phyloP scores from a whole-genome alignment of 2,113 vertebrate species.

The Oryzias woworae region DNA sequence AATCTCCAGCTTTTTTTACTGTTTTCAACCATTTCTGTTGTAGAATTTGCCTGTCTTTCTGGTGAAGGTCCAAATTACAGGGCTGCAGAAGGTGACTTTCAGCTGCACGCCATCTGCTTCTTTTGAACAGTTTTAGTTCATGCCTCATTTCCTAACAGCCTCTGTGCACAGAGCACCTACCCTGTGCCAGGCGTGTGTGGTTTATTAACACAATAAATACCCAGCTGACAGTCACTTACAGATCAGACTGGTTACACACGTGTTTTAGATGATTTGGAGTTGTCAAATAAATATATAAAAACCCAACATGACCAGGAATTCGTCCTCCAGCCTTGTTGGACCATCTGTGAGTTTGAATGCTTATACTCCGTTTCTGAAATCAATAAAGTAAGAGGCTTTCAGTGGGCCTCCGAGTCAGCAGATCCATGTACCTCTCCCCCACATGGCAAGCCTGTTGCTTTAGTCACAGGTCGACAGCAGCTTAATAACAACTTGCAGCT shows the following conservation, averaged over 20 bases:
- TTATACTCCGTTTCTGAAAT: constrained; percentile 48
- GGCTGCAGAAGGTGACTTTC: constrained; percentile 33
- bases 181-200: constrained; percentile 49
- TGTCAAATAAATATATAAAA: background rate
- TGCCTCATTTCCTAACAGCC: constrained; percentile 56
- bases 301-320: background rate
- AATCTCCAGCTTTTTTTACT: background rate
- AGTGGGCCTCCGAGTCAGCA: constrained; percentile 26
- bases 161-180: constrained; percentile 29
- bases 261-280: constrained; percentile 37
- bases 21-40: constrained; percentile 15
- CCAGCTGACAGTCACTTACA: constrained; percentile 22
- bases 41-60: constrained; percentile 16
- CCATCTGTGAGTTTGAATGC: constrained; percentile 18
- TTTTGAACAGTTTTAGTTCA: constrained; percentile 49
- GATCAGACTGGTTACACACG: constrained; percentile 20
- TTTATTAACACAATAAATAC: constrained; percentile 56
- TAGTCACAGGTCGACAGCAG: constrained; percentile 56
- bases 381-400: constrained; percentile 1
- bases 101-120: constrained; percentile 38
- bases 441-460: constrained; percentile 55
- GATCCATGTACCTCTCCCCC: constrained; percentile 35
- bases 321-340: background rate
- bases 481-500: constrained; percentile 68
- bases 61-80: constrained; percentile 44